A percentile compares a stretch with the other conserved stretches of the same genome.
Conservation (phyloP, 2,888 invertebrate genomes). For the Xylocampa areola region DNA sequence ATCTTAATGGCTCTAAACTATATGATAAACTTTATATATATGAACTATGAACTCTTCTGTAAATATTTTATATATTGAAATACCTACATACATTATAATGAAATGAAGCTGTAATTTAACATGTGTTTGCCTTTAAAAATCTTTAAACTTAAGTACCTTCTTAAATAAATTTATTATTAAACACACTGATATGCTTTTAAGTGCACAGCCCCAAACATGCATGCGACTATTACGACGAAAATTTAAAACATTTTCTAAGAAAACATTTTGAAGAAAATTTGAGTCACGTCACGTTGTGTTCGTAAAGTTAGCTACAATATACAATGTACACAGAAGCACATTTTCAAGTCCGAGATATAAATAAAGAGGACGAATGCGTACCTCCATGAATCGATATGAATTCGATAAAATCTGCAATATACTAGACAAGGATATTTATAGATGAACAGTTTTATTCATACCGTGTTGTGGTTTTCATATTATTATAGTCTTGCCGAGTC, state of each 20-base stretch:
- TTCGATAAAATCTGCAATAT: slow-evolving; percentile 51
- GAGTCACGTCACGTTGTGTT: background rate
- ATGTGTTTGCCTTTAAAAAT: background rate
- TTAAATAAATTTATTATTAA: slow-evolving; percentile 7
- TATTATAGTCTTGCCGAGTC: slow-evolving; percentile 41
- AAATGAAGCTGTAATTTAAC: slow-evolving; percentile 3
- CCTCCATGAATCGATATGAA: slow-evolving; percentile 45
- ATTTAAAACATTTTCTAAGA: slow-evolving; percentile 1
- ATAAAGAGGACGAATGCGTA: slow-evolving; percentile 39
- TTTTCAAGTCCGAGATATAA: slow-evolving; percentile 30
- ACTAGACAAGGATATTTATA: slow-evolving; percentile 41
- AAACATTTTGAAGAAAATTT: slow-evolving; percentile 14
- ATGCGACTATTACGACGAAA: background rate
- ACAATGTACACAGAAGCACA: slow-evolving; percentile 21
- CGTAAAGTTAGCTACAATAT: slow-evolving; percentile 10
- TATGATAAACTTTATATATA: slow-evolving; percentile 17
- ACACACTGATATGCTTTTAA: slow-evolving; percentile 5
- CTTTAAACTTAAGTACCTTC: slow-evolving; percentile 1
- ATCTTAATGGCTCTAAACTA: slow-evolving; percentile 34
- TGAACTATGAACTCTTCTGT: slow-evolving; percentile 6
- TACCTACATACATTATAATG: too few species aligned
- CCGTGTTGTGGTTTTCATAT: slow-evolving; percentile 44
- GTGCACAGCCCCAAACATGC: background rate
- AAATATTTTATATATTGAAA: background rate
- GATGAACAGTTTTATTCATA: slow-evolving; percentile 43